Conservation (phyloP, 2,888 invertebrate species). For the Cantharis rufa region DNA sequence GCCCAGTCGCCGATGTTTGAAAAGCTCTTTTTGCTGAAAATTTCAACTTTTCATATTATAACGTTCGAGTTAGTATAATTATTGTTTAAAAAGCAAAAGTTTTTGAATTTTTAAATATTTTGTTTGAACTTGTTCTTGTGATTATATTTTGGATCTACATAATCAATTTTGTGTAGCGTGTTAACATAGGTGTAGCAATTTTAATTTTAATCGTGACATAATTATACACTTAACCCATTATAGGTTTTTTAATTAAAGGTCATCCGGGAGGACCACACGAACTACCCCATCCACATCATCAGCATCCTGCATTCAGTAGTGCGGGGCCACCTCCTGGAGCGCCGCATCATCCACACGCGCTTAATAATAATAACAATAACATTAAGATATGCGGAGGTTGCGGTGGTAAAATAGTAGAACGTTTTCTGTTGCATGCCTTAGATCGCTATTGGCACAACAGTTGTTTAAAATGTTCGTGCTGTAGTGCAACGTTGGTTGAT, state of each 20-base stretch:
- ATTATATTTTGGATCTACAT: neutral
- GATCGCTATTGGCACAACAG: conserved; percentile 96
- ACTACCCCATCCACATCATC: conserved; percentile 50
- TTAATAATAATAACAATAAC: conserved; percentile 60
- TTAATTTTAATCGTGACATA: neutral
- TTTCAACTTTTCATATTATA: neutral
- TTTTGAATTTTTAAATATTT: neutral
- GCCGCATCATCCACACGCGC: conserved; percentile 58
- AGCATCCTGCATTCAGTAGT: conserved; percentile 57
- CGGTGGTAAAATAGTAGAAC: conserved; percentile 88
- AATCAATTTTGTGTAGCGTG: neutral
- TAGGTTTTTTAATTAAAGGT: conserved; percentile 35
- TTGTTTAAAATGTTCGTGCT: conserved; percentile 92
- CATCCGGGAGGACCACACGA: conserved; percentile 49
- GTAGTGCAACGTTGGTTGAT: conserved; percentile 86
- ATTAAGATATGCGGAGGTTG: conserved; percentile 89
- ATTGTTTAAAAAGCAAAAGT: neutral
- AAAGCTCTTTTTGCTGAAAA: neutral
- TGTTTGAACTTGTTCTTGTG: neutral
- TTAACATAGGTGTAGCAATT: neutral
- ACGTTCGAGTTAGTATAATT: neutral
- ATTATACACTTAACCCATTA: conserved; percentile 18
- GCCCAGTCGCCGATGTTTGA: no score
- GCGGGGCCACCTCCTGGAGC: conserved; percentile 56
- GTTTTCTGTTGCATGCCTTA: conserved; percentile 88